Base-by-base conservation (phyloP, 2,797 vertebrate genomes). In the Sardinella longiceps region DNA sequence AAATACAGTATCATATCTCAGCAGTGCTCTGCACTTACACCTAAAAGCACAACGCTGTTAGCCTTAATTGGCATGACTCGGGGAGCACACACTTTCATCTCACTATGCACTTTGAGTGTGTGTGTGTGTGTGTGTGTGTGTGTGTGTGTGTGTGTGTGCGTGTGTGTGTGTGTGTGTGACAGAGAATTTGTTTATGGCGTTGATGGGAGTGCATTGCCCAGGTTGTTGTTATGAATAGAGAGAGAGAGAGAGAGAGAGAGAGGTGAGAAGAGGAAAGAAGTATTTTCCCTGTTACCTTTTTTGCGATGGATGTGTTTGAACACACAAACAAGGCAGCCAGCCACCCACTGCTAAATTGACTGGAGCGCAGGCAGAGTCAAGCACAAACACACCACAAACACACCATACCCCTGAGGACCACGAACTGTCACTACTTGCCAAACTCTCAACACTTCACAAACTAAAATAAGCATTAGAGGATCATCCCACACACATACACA, bases 11-110 rank as follows among this genome's bases (percentile, higher is more conserved):
- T 74, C 14, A 74, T 39, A 33, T 74, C 33, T 74, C 10, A 15
- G 66, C 66, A 74, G 66, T 33, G 1, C 30, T 20, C 0, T 23
- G 58, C 10, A 84, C 30, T 86, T 84, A 63, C 45, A 66, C 37
- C 81, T 87, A 80, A 87, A 83, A 70, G 80, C 82, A 81, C 50
- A 20, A 81, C 3, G 50, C 66, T 15, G 45, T 81, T 70, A 51
- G 50, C 70, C 85, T 85, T 85, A 85, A 83, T 46, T 85, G 80
- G 30, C 84, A 85, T 77, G 50, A 77, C 56, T 58, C 82, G 74
- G 80, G 63, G 51, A 58, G 20, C 28, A 15, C n/a, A 18, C 30
- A 53, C 66, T 25, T 11, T 45, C 48, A 86, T 70, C 81, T 82
- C 12, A 15, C 46, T 50, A 63, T 51, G 74, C 60, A 83, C 83